Percentiles rank a stretch among this genome's conserved stretches.
These are phyloP conservation scores for Galaxias olidus DNA, from an alignment of 2,797 vertebrate genomes.

Conservation along the genomic window DNA sequence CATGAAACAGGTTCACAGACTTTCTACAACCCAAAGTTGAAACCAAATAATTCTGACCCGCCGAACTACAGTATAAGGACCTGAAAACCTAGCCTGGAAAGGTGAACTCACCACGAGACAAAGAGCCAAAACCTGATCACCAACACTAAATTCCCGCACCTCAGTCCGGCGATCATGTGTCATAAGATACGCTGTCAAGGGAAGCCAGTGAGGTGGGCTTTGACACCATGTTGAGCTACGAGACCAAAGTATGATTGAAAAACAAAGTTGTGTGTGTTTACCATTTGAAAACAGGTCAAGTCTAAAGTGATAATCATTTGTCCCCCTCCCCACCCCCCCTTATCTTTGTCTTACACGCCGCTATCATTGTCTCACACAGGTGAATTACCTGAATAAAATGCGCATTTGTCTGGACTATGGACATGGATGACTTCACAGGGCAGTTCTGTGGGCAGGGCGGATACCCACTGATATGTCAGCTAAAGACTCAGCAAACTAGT, in stretches of 20 bases:
- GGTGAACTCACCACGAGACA: no score
- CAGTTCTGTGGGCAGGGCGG: conserved; percentile 61
- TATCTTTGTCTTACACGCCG: neutral
- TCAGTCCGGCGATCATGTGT: conserved; percentile 65
- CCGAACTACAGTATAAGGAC: no score
- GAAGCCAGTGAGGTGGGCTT: conserved; percentile 80
- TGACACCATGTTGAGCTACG: conserved; percentile 75
- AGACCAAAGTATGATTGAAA: conserved; percentile 72
- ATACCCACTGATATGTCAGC: conserved; percentile 56
- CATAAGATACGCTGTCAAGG: conserved; percentile 77
- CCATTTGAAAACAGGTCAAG: neutral
- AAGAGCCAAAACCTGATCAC: no score
- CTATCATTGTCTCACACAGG: conserved; percentile 31
- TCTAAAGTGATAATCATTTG: neutral
- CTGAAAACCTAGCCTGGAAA: no score
- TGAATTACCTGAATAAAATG: conserved; percentile 51
- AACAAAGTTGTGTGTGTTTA: neutral
- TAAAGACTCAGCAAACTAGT: conserved; percentile 54
- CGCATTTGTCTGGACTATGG: conserved; percentile 62
- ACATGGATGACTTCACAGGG: conserved; percentile 69
- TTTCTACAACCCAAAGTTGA: no score
- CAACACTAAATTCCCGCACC: conserved; percentile 74
- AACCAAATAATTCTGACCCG: no score
- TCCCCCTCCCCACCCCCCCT: neutral
- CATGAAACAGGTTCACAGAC: no score